Conservation (phyloP, 2,113 vertebrate species). For the Camarhynchus parvulus region DNA sequence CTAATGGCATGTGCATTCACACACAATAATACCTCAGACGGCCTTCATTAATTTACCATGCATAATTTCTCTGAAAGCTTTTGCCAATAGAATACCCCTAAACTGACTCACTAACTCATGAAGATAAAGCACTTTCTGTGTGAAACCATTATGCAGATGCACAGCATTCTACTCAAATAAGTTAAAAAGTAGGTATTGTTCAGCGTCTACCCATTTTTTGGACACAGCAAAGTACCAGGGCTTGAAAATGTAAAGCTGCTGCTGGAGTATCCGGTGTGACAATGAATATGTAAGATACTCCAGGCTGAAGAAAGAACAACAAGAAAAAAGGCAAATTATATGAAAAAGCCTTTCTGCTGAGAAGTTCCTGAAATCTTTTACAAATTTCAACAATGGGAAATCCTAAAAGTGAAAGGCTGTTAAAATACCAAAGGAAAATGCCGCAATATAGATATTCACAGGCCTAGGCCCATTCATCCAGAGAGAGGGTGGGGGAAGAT, state of each 20-base stretch:
- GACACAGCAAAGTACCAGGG: neutral
- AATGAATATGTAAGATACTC: slow-evolving; percentile 52
- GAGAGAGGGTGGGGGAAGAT: neutral
- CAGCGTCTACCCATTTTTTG: neutral
- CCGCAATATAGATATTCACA: slow-evolving; percentile 18
- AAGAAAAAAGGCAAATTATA: slow-evolving; percentile 11
- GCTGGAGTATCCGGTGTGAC: slow-evolving; percentile 26
- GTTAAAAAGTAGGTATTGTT: slow-evolving; percentile 60
- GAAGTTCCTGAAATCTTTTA: slow-evolving; percentile 32
- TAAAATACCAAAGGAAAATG: slow-evolving; percentile 22
- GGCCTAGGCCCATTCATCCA: neutral
- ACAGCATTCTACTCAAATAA: slow-evolving; percentile 59
- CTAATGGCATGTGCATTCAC: slow-evolving; percentile 74
- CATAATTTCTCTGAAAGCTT: slow-evolving; percentile 83
- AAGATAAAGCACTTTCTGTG: slow-evolving; percentile 73
- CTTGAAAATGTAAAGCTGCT: slow-evolving; percentile 29
- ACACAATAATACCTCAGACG: slow-evolving; percentile 66
- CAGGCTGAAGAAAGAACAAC: neutral
- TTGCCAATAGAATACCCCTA: slow-evolving; percentile 75
- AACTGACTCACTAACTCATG: slow-evolving; percentile 67
- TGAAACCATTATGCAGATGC: slow-evolving; percentile 59
- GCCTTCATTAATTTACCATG: slow-evolving; percentile 80
- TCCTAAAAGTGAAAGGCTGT: slow-evolving; percentile 12
- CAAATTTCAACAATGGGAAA: slow-evolving; percentile 29
- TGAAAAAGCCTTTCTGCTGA: slow-evolving; percentile 30